A percentile compares a stretch with the other conserved stretches of the same genome.
These are phyloP conservation scores for Sinonovacula constricta DNA, from an alignment of 1,140 invertebrate genomes.

Conservation along the genomic window DNA sequence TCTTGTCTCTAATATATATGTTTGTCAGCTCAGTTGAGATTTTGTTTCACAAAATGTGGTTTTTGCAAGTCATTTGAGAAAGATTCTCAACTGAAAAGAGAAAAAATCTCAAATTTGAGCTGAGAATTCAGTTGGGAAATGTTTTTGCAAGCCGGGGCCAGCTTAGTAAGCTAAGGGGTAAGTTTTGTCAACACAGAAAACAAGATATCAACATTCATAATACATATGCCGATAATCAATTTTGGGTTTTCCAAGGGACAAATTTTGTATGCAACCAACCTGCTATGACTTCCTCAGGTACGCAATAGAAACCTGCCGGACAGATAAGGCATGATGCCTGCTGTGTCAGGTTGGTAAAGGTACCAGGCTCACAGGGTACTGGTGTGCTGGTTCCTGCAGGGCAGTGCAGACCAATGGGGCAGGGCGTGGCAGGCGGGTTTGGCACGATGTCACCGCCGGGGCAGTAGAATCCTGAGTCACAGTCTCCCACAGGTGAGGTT, in stretches of 20 bases:
- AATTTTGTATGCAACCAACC: slow-evolving; percentile 61
- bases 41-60: too few relatives aligned
- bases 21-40: too few relatives aligned
- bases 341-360: slow-evolving; percentile 71
- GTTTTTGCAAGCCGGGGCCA: too few relatives aligned
- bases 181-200: too few relatives aligned
- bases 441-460: slow-evolving; percentile 68
- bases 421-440: slow-evolving; percentile 67
- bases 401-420: slow-evolving; percentile 74
- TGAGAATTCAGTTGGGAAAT: too few relatives aligned
- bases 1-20: too few relatives aligned
- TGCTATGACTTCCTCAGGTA: slow-evolving; percentile 73
- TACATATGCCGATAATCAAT: too few relatives aligned
- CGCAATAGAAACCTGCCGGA: slow-evolving; percentile 74
- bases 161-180: too few relatives aligned
- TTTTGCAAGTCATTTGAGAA: too few relatives aligned
- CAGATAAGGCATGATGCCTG: slow-evolving; percentile 64
- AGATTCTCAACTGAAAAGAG: too few relatives aligned
- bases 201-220: too few relatives aligned
- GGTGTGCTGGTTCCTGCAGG: slow-evolving; percentile 66
- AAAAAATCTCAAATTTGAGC: too few relatives aligned
- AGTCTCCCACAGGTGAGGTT: slow-evolving; percentile 62
- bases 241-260: not conserved
- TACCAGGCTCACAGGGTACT: slow-evolving; percentile 70
- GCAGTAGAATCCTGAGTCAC: slow-evolving; percentile 74